A percentile compares a stretch with the other conserved stretches of the same genome.
phyloP scores from a whole-genome alignment of 1,140 invertebrate genomes.

The Drosophila nannoptera region DNA sequence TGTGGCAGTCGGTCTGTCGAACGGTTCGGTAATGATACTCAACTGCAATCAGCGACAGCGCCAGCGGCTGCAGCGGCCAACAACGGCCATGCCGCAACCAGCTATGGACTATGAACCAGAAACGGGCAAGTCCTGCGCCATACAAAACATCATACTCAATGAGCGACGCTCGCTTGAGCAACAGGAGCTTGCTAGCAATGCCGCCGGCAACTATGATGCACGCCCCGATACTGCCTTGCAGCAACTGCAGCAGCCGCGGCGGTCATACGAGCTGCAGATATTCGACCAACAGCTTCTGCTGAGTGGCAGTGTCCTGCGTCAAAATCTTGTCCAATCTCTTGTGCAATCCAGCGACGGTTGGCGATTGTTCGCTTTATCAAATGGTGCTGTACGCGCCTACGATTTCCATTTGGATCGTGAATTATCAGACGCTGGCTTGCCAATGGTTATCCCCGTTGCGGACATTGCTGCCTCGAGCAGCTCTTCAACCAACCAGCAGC shows the following conservation, averaged over 20 bases:
- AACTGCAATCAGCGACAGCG: slow-evolving; percentile 69
- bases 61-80: slow-evolving; percentile 24
- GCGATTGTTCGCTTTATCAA: slow-evolving; percentile 59
- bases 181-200: slow-evolving; percentile 18
- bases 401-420: slow-evolving; percentile 71
- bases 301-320: slow-evolving; percentile 58
- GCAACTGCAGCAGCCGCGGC: slow-evolving; percentile 50
- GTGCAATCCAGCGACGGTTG: slow-evolving; percentile 68
- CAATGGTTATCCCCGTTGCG: slow-evolving; percentile 10
- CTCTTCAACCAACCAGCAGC: slow-evolving; percentile 42
- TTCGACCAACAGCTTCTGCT: slow-evolving; percentile 72
- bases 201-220: slow-evolving; percentile 20
- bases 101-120: slow-evolving; percentile 36
- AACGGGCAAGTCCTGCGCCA: slow-evolving; percentile 77
- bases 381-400: slow-evolving; percentile 62
- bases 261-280: slow-evolving; percentile 62
- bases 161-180: slow-evolving; percentile 65
- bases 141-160: slow-evolving; percentile 77
- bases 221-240: slow-evolving; percentile 61
- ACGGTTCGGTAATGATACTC: slow-evolving; percentile 74
- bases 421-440: background rate
- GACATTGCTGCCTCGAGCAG: slow-evolving; percentile 56
- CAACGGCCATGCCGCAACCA: slow-evolving; percentile 28
- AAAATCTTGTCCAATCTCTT: slow-evolving; percentile 65
- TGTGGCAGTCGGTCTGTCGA: slow-evolving; percentile 74